A percentile compares a stretch with the other conserved stretches of the same genome.
Evolutionary conservation across 2,797 vertebrate genomes (phyloP).

Genomic region (Hydrocynus forskahlii): DNA sequence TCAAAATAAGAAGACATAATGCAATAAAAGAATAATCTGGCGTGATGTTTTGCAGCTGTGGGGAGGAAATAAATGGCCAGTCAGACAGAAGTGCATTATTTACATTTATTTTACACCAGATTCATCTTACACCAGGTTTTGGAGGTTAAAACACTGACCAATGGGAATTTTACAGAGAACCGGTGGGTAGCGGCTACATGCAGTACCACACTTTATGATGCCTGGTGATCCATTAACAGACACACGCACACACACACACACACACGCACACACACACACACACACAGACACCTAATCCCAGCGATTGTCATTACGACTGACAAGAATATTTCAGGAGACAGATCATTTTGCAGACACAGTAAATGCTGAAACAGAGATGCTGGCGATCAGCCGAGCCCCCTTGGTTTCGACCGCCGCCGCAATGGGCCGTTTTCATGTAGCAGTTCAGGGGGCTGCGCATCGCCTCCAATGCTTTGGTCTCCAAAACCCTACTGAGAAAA

Average conservation of each 20-base stretch:
- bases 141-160: constrained; percentile 37
- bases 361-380: background rate
- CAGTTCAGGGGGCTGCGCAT: no score
- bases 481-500: no score
- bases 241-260: constrained; percentile 28
- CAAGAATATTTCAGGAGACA: background rate
- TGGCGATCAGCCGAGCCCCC: no score
- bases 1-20: background rate
- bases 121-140: constrained; percentile 37
- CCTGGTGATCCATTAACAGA: constrained; percentile 9
- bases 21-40: no score
- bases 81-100: constrained; percentile 28
- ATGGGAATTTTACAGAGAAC: constrained; percentile 38
- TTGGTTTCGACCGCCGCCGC: no score
- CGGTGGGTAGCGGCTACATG: constrained; percentile 42
- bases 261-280: constrained; percentile 24
- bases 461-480: no score
- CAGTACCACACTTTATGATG: constrained; percentile 37
- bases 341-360: constrained; percentile 7
- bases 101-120: constrained; percentile 58
- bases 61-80: background rate
- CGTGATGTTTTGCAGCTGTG: background rate
- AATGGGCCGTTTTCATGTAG: no score
- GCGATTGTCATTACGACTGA: constrained; percentile 38
- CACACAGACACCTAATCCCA: constrained; percentile 31